A percentile compares a stretch with the other conserved stretches of the same genome.
These are phyloP conservation scores for Drosophila demipolita DNA, from an alignment of 2,888 invertebrate species.

Conservation along the genomic window DNA sequence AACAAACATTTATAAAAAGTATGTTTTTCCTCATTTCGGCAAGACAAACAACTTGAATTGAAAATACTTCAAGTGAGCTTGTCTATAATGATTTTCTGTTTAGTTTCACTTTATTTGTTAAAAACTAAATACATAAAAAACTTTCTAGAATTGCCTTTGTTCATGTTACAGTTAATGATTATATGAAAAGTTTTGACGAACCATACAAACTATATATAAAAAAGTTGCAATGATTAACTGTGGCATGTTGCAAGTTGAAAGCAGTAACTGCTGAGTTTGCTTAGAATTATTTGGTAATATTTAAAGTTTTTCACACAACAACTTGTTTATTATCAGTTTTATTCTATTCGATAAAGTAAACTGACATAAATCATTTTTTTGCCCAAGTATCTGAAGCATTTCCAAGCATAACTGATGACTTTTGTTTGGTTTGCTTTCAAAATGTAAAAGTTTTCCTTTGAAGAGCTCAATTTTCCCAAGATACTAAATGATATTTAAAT, in stretches of 20 bases:
- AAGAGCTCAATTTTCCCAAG: background rate
- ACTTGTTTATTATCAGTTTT: background rate
- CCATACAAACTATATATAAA: background rate
- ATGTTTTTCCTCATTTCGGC: background rate
- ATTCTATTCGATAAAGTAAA: background rate
- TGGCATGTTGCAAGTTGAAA: background rate
- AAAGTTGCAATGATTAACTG: background rate
- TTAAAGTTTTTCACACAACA: background rate
- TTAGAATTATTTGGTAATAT: background rate
- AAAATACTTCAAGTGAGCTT: conserved; percentile 6
- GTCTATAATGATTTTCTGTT: background rate
- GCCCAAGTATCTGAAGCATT: background rate
- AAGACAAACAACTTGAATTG: conserved; percentile 10
- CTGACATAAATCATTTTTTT: background rate
- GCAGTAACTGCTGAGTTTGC: background rate
- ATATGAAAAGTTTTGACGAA: background rate
- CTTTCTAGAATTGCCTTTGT: background rate
- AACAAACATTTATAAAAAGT: background rate
- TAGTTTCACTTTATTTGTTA: background rate
- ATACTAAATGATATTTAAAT: background rate
- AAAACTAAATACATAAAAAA: background rate
- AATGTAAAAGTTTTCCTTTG: background rate
- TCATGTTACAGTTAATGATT: background rate
- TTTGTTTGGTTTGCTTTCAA: background rate
- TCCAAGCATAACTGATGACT: background rate